phyloP scores from a whole-genome alignment of 1,140 invertebrate species.

The Aphelenchoides fujianensis region DNA sequence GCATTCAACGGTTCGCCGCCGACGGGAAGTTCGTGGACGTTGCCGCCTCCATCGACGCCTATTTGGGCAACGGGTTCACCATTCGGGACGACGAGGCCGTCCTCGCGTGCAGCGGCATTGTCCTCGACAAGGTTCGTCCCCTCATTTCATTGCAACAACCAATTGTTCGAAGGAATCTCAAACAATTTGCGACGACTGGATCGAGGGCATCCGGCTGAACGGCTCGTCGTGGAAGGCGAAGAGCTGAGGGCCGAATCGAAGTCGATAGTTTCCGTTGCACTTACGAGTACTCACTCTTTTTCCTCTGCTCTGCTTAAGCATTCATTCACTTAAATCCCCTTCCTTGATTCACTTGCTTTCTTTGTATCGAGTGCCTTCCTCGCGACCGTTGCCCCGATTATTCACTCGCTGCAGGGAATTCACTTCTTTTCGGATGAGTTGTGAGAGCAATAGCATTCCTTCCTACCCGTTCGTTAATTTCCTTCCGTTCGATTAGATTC shows the following conservation, averaged over 20 bases:
- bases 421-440: no score
- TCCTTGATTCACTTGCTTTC: no score
- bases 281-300: no score
- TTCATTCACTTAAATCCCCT: conserved; percentile 1
- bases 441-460: no score
- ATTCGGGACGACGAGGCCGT: conserved; percentile 48
- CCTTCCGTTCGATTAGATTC: not conserved
- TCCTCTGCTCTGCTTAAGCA: no score
- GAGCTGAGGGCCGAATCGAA: not conserved
- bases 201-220: conserved; percentile 52
- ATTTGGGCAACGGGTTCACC: conserved; percentile 59
- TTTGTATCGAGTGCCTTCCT: no score
- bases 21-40: conserved; percentile 46
- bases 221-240: conserved; percentile 52
- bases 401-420: no score
- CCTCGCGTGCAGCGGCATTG: conserved; percentile 56
- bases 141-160: no score
- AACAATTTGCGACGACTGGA: conserved; percentile 61
- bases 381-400: no score
- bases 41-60: conserved; percentile 54
- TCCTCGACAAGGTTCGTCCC: conserved; percentile 39
- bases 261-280: no score
- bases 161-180: conserved; percentile 24
- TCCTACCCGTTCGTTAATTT: no score
- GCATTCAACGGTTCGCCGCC: conserved; percentile 46